These are phyloP conservation scores for Carollia perspicillata DNA, from an alignment of 2,113 vertebrate species.

Conservation along the genomic window DNA sequence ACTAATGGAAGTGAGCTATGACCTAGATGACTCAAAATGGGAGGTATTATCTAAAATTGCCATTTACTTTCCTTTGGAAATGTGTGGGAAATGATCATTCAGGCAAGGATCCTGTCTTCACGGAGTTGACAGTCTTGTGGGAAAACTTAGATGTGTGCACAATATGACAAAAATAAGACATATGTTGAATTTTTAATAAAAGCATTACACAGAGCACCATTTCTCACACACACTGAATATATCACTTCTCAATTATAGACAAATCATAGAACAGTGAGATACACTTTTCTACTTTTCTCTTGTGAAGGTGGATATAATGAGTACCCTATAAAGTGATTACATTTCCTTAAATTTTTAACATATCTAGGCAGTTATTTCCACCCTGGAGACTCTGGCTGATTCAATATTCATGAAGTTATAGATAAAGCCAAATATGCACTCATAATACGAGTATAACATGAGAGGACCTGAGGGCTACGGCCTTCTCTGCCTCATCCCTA, in stretches of 20 bases:
- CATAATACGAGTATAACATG: background rate
- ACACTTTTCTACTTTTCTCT: background rate
- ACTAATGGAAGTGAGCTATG: background rate
- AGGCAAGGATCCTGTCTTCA: background rate
- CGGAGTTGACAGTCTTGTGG: background rate
- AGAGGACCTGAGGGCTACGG: background rate
- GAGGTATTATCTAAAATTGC: background rate
- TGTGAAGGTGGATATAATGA: background rate
- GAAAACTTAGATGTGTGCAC: background rate
- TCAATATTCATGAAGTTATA: background rate
- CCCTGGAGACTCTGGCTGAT: background rate
- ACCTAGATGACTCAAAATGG: background rate
- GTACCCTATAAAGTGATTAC: background rate
- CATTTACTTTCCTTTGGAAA: background rate
- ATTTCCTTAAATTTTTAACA: background rate
- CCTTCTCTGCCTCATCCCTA: background rate
- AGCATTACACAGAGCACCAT: background rate
- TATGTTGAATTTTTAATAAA: background rate
- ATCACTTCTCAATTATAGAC: background rate
- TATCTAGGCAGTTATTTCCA: background rate
- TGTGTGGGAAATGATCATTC: background rate
- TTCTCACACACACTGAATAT: background rate
- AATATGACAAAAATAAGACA: background rate
- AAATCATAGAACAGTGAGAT: background rate
- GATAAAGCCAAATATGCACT: background rate